Evolutionary conservation across 2,888 invertebrate genomes (phyloP).

Genomic region (Galeopsomyia nigrocyanea): DNA sequence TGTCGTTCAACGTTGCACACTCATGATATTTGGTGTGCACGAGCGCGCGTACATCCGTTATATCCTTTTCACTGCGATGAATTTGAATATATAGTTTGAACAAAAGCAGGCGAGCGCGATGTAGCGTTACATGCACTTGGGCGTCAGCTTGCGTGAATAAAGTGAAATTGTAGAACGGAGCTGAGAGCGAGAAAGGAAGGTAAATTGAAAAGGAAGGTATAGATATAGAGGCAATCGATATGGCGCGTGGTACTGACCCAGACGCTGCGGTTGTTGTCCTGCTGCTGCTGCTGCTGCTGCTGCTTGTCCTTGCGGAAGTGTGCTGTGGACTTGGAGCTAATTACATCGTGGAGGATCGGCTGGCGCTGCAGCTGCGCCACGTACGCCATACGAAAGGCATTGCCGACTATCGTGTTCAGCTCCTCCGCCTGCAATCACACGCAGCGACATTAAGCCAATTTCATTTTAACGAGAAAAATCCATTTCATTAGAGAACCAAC

Average conservation of each 20-base stretch:
- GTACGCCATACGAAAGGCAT: constrained; percentile 94
- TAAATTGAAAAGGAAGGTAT: neutral
- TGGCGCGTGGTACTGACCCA: constrained; percentile 61
- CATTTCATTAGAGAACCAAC: too few species aligned
- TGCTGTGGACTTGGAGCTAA: constrained; percentile 71
- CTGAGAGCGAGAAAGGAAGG: neutral
- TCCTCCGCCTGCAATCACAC: constrained; percentile 82
- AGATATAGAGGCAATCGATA: neutral
- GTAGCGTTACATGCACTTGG: neutral
- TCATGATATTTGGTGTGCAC: neutral
- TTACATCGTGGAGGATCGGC: constrained; percentile 78
- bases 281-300: constrained; percentile 51
- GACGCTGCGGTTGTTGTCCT: constrained; percentile 58
- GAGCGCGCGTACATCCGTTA: constrained; percentile 1
- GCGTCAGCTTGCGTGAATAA: neutral
- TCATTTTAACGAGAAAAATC: too few species aligned
- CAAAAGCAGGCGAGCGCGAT: constrained; percentile 10
- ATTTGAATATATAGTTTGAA: constrained; percentile 16
- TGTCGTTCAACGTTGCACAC: too few species aligned
- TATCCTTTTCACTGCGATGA: constrained; percentile 10
- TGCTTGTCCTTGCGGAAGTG: constrained; percentile 65
- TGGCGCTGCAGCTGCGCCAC: constrained; percentile 84
- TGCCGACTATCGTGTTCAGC: constrained; percentile 87
- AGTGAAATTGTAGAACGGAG: neutral
- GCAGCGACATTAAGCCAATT: too few species aligned